Base-by-base conservation (phyloP, 1,140 invertebrate genomes). In the Drosophila fuyamai region DNA sequence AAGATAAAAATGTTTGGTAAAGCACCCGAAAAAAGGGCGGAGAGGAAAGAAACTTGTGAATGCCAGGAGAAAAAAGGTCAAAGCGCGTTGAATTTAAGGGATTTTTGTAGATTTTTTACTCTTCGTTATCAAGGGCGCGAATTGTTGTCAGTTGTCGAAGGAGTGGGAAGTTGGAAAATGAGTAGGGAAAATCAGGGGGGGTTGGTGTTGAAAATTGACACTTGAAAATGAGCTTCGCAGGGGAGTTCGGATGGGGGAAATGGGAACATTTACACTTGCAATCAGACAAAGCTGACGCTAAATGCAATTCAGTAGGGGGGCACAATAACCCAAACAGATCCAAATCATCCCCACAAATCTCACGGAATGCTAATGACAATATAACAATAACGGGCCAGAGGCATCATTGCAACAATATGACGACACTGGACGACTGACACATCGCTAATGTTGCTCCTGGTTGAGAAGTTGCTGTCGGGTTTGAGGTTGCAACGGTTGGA, bases 141-240 rank as follows among this genome's bases (percentile, higher is more conserved):
- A 77, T 68, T 68, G 75, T 47, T 51, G 56, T 71, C 65, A 78
- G 57, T 55, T 57, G 18, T 53, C 29, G 23, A 8, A n/a, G 23
- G 27, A 8, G 56, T 38, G 53, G 27, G 51, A 54, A n/a, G 38
- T 40, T 47, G 43, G 60, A 35, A 16, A 27, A 14, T 32, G n/a
- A n/a, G 48, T 29, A 10, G 12, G n/a, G 18, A 35, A 36, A 63
- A 61, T 46, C 61, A 18, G 2, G 47, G 29, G 83, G 79, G 63
- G 76, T 77, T 88, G 83, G 84, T 80, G 84, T 81, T 84, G 81
- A 89, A 83, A 88, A 89, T 84, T 89, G 84, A 88, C 84, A 88
- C 84, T 88, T 81, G 84, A 84, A 89, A 89, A 76, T 70, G 58
- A 79, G 76, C 51, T 67, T 59, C 60, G 12, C 27, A 47, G 47